Evolutionary conservation across 2,797 vertebrate genomes (phyloP), one percentile per base, ranked within the genome.

Genomic region (Simalia tracyae): DNA sequence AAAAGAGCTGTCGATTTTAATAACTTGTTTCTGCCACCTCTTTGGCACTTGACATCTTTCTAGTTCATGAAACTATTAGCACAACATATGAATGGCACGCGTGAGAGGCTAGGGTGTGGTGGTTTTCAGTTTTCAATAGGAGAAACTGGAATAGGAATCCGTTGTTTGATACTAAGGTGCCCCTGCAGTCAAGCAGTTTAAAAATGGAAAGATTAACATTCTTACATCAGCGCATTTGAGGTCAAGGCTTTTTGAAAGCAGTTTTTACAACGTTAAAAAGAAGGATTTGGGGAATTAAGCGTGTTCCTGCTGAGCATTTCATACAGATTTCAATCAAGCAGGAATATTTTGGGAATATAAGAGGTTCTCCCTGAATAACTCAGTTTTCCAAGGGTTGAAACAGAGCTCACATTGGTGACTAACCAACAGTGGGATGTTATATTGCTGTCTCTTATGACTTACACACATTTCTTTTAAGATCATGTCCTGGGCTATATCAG

Each of bases 201-300:
- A 89, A 91, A 26, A 28, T 93, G 87, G 61, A 87, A 5, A 89
- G 93, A 87, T 94, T 84, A 93, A 81, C 95, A 68, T 68, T 89
- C 63, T 93, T 68, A 76, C 2, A 42, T n/a, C n/a, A 36, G 22
- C 92, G 57, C 93, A 90, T 84, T 84, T 89, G 92, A 89, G 56
- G 92, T 59, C 56, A 19, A 92, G 88, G 46, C 26, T 92, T 92
- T 94, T 87, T 92, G 84, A 94, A n/a, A 6, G 87, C 59, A 89
- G 76, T 93, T 42, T 94, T 57, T 94, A 90, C 54, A 61, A 81
- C 31, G 76, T 92, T 88, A 95, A 95, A 91, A 92, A 92, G 0
- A 72, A 89, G 87, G 57, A 2, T 92, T 92, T 76, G 92, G 93
- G 88, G 89, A 87, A 93, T 92, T 93, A 96, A 91, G 88, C 90